Conservation (phyloP, 2,888 invertebrate genomes). For the Quadroppia sp. region DNA sequence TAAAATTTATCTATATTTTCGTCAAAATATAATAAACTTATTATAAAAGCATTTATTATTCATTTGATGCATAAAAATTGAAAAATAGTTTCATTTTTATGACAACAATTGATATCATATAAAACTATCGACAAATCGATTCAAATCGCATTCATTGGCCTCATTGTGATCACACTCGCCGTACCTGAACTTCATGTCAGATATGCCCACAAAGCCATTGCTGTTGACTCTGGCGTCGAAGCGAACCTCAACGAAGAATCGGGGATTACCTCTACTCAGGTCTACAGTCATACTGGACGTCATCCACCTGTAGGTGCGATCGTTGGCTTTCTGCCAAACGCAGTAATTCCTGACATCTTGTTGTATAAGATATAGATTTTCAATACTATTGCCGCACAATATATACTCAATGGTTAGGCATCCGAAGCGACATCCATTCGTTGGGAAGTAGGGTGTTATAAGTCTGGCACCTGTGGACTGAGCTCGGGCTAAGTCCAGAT, state of each 20-base stretch:
- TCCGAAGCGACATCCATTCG: conserved; percentile 21
- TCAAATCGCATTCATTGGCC: neutral
- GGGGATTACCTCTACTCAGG: neutral
- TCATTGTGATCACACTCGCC: neutral
- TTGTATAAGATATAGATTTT: conserved; percentile 16
- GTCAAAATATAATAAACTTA: too few relatives aligned
- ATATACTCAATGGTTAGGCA: conserved; percentile 22
- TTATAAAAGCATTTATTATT: neutral
- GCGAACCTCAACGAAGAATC: conserved; percentile 9
- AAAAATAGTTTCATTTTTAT: too few relatives aligned
- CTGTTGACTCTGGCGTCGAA: neutral
- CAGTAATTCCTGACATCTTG: conserved; percentile 29
- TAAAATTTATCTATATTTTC: too few relatives aligned
- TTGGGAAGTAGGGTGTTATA: conserved; percentile 15
- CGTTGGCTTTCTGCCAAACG: conserved; percentile 1
- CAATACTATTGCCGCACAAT: neutral
- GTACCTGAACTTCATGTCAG: conserved; percentile 1
- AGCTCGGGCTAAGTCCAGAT: neutral
- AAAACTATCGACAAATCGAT: neutral
- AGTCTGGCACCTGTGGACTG: conserved; percentile 8
- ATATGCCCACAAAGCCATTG: neutral
- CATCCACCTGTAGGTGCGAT: neutral
- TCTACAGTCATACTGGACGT: neutral
- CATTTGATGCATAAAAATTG: neutral
- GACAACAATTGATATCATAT: neutral